Conservation (phyloP, 2,113 vertebrate species). For the Phylloscopus trochilus region DNA sequence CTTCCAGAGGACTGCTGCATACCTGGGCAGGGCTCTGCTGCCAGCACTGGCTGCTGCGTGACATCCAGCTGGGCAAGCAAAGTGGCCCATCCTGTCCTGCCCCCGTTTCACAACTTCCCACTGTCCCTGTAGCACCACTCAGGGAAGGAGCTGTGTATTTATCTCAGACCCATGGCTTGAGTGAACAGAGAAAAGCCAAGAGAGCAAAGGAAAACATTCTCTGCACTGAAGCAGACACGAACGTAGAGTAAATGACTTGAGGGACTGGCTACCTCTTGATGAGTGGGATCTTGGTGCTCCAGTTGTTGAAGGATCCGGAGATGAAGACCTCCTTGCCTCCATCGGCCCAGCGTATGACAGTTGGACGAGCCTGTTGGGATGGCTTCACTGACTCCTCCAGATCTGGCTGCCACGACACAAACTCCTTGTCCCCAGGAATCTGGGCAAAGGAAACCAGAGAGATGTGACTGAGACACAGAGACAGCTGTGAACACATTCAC, state of each 20-base stretch:
- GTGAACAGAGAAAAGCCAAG: neutral
- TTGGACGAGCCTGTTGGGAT: conserved; percentile 88
- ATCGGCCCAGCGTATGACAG: conserved; percentile 95
- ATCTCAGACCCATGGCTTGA: neutral
- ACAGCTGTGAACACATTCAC: neutral
- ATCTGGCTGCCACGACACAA: conserved; percentile 84
- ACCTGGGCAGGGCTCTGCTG: neutral
- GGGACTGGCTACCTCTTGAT: conserved; percentile 86
- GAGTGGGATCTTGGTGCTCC: conserved; percentile 93
- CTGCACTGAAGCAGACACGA: neutral
- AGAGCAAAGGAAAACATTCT: neutral
- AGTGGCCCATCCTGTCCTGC: neutral
- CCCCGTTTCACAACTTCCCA: neutral
- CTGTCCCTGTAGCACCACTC: neutral
- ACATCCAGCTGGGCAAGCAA: neutral
- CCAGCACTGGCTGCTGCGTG: neutral
- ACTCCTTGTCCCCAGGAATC: conserved; percentile 88
- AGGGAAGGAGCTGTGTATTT: neutral
- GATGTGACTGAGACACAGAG: neutral
- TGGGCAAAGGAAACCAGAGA: conserved; percentile 62
- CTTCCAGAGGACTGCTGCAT: neutral
- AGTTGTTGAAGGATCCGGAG: conserved; percentile 95
- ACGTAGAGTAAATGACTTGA: neutral
- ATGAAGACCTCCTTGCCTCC: conserved; percentile 96
- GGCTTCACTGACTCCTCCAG: conserved; percentile 87